Percentiles rank a stretch among this genome's conserved stretches.
Evolutionary conservation across 2,113 vertebrate species (phyloP).

Genomic region (Neolamprologus fasciatus): DNA sequence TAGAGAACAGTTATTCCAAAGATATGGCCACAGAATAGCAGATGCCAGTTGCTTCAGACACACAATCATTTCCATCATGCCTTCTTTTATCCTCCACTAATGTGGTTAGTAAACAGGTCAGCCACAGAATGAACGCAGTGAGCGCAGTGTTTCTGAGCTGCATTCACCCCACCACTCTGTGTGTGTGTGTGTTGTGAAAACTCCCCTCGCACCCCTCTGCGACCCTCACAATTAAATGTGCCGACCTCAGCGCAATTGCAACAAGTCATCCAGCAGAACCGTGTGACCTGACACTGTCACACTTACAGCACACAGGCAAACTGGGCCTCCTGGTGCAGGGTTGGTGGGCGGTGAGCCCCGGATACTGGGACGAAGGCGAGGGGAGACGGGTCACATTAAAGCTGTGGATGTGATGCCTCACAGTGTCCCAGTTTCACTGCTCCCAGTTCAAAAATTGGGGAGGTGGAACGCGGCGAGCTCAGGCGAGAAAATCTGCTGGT

Average conservation of each 20-base stretch:
- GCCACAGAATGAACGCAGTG: constrained; percentile 9
- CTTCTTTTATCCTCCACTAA: not conserved
- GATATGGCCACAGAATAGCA: not conserved
- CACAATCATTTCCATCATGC: not conserved
- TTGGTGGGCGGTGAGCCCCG: not conserved
- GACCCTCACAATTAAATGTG: constrained; percentile 70
- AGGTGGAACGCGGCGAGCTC: not conserved
- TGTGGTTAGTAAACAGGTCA: constrained; percentile 49
- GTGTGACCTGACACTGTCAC: constrained; percentile 41
- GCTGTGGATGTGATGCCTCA: not conserved
- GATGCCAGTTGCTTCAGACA: not conserved
- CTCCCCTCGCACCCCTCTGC: not conserved
- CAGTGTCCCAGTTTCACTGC: not conserved
- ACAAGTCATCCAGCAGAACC: constrained; percentile 62
- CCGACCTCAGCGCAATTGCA: constrained; percentile 64
- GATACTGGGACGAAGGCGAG: not conserved
- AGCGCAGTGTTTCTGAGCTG: not conserved
- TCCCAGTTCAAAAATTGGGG: not conserved
- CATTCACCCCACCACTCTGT: not conserved
- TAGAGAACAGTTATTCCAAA: not conserved
- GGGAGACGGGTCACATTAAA: not conserved
- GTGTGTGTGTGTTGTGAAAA: constrained; percentile 21
- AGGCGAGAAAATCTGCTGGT: not conserved
- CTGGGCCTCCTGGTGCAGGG: not conserved
- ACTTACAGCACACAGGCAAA: not conserved